Conservation (phyloP, 2,113 vertebrate genomes). For the Fulica atra region DNA sequence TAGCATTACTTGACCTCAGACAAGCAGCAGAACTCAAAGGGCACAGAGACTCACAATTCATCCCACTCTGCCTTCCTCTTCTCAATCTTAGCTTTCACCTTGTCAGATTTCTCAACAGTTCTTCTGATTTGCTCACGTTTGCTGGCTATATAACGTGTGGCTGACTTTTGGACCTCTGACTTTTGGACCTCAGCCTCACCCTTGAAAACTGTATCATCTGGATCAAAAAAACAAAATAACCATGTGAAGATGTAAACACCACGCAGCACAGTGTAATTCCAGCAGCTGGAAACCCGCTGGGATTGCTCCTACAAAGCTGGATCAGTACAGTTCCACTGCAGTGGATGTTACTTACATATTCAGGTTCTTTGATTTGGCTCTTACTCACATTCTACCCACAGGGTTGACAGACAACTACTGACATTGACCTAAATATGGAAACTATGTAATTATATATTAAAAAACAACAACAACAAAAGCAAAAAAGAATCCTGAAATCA, state of each 20-base stretch:
- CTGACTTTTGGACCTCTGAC: neutral
- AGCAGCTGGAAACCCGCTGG: neutral
- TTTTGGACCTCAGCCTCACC: neutral
- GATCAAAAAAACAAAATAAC: neutral
- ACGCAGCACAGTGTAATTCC: neutral
- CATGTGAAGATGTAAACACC: neutral
- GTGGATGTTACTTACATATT: neutral
- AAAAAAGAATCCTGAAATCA: neutral
- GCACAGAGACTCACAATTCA: conserved; percentile 83
- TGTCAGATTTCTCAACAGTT: conserved; percentile 82
- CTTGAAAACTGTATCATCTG: neutral
- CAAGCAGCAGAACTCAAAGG: neutral
- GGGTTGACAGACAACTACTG: neutral
- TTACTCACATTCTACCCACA: neutral
- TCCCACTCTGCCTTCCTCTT: conserved; percentile 88
- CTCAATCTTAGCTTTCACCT: conserved; percentile 78
- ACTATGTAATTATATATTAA: neutral
- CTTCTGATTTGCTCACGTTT: conserved; percentile 81
- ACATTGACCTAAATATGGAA: neutral
- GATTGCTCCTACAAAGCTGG: neutral
- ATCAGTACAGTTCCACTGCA: neutral
- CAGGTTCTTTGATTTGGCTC: neutral
- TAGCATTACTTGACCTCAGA: neutral
- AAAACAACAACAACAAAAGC: too few species aligned
- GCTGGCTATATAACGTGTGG: conserved; percentile 63